Evolutionary conservation across 2,888 invertebrate genomes (phyloP), one percentile per base, ranked within the genome.

Genomic region (Hyppa rectilinea): DNA sequence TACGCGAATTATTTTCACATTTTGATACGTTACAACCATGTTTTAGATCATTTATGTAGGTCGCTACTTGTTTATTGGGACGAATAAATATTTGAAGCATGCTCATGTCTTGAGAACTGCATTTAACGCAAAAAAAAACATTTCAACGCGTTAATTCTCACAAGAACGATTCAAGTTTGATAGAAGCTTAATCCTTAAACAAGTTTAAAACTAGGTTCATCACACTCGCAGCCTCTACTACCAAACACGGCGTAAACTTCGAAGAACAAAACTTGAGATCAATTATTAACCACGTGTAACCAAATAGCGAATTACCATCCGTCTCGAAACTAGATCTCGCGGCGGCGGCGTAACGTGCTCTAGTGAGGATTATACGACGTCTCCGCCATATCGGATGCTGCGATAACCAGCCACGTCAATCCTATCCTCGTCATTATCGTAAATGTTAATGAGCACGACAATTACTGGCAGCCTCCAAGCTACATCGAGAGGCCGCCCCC

Each of bases 401-500:
- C 88, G 91, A 92, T 93, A 92, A 88, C 89, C 83, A 84, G 87
- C 85, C 85, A 85, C 91, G 91, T 95, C 94, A 94, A 95, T 93
- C 93, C 92, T 89, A 91, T 92, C 93, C 91, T 86, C 89, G 89
- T 90, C 92, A 93, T 94, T 94, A 94, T 94, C 95, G 94, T 95
- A 95, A 96, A 95, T 92, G 94, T 94, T 96, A 95, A 95, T 94
- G 94, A 92, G 89, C 87, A 91, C 88, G 92, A 92, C 94, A 93
- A 95, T 95, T 95, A 95, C 94, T 88, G 89, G 85, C 87, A 88
- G 87, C 87, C 87, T 86, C 88, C 84, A 83, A 91, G 92, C 92
- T 91, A 87, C 89, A 90, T 90, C 88, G 89, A 89, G 89, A 90
- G 89, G 86, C 87, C 84, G 86, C 87, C 89, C 77, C 88, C 88